Conservation (phyloP, 2,888 invertebrate genomes). For the Himalopsyche kuldschensis region DNA sequence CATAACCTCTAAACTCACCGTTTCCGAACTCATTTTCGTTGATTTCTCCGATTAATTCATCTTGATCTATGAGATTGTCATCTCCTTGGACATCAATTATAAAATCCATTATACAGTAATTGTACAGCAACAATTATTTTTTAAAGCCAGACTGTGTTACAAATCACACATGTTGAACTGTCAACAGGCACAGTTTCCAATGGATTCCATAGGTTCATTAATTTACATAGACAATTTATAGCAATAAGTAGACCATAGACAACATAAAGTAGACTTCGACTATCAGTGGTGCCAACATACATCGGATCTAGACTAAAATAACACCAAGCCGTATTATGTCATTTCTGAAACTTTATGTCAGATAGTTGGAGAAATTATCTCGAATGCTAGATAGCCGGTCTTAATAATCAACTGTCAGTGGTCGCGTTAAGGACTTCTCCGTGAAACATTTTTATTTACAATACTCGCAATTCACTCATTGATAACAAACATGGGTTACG, state of each 20-base stretch:
- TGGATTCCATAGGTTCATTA: no score
- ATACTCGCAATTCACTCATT: background rate
- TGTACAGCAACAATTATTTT: background rate
- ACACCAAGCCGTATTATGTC: background rate
- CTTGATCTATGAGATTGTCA: slow-evolving; percentile 47
- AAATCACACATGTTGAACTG: background rate
- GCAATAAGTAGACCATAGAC: no score
- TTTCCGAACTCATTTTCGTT: slow-evolving; percentile 41
- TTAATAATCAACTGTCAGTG: background rate
- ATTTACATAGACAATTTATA: no score
- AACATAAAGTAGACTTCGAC: background rate
- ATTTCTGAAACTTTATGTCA: background rate
- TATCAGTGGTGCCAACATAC: background rate
- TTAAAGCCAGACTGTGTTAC: no score
- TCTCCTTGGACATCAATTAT: slow-evolving; percentile 62
- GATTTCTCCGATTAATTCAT: slow-evolving; percentile 45
- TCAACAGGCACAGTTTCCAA: background rate
- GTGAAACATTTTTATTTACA: background rate
- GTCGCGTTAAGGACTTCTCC: background rate
- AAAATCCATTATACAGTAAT: slow-evolving; percentile 54
- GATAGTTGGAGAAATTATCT: background rate
- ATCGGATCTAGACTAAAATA: background rate
- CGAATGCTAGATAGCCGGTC: background rate
- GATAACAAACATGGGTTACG: background rate
- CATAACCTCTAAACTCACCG: slow-evolving; percentile 33